Evolutionary conservation across 2,113 vertebrate species (phyloP).

Genomic region (Megaleporinus macrocephalus): DNA sequence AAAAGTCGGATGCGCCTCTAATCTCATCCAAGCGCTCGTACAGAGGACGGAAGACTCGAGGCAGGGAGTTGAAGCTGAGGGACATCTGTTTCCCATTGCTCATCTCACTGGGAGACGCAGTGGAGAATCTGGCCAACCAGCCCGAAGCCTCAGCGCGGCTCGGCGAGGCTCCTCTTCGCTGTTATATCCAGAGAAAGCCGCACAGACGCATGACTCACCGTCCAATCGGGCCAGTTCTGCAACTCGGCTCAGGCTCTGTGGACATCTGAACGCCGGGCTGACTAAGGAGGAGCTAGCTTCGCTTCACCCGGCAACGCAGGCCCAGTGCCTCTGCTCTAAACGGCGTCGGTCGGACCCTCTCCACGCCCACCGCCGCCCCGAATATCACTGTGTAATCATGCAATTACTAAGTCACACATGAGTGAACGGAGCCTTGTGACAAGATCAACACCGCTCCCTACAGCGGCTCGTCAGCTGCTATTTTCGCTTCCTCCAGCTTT

Average conservation of each 20-base stretch:
- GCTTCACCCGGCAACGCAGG: conserved; percentile 26
- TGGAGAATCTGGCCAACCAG: conserved; percentile 39
- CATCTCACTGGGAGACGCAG: conserved; percentile 50
- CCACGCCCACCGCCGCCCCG: conserved; percentile 5
- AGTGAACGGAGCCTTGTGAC: neutral
- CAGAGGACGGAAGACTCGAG: conserved; percentile 24
- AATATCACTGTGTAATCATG: conserved; percentile 33
- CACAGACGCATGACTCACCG: neutral
- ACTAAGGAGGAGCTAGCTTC: neutral
- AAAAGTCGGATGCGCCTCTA: neutral
- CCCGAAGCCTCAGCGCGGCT: conserved; percentile 24
- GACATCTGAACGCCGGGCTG: neutral
- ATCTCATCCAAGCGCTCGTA: conserved; percentile 1
- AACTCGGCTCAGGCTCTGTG: neutral
- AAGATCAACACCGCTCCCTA: neutral
- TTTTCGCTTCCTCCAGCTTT: neutral
- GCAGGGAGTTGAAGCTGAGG: conserved; percentile 21
- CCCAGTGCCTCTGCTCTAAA: conserved; percentile 25
- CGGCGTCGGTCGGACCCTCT: conserved; percentile 10
- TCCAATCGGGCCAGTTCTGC: neutral
- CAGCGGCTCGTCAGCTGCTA: neutral
- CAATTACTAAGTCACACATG: neutral
- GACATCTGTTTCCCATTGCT: conserved; percentile 62
- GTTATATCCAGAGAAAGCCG: conserved; percentile 25
- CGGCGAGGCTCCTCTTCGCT: conserved; percentile 38